Base-by-base conservation (phyloP, 2,113 vertebrate genomes). In the Erythrocebus patas region DNA sequence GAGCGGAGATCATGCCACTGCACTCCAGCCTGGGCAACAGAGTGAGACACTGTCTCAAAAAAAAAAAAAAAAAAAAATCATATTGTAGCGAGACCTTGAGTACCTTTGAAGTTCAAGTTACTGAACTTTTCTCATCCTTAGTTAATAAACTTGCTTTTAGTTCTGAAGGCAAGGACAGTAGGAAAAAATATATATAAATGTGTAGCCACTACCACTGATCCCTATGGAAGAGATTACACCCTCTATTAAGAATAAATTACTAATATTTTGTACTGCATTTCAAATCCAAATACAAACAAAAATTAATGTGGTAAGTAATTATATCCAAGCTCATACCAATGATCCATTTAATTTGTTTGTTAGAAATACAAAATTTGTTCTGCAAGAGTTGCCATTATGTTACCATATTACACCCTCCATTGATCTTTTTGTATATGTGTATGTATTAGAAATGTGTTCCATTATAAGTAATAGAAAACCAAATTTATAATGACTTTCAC, bases 211-310 rank as follows among this genome's bases (percentile, higher is more conserved):
- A 66, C 16, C 43, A 80, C 6, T 75, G 70, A 89, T 50, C 22
- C 73, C 32, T 78, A 43, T 7, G n/a, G 27, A 88, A 91, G 38
- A 94, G 23, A 89, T 81, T 72, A 66, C 3, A n/a, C 7, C 14
- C 0, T 50, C 5, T 70, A 72, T 79, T 70, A 72, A 85, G 12
- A 91, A 93, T 61, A 94, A 80, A 91, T 23, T 96, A 43, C 90
- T 91, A 16, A 59, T 55, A 91, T 85, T 96, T 91, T 94, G 6
- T 79, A 64, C 38, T 32, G 85, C 30, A 72, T 70, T 96, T 86
- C n/a, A 89, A 91, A 95, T 88, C 8, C 11, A 96, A n/a, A 89
- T 79, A 96, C 81, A 84, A 81, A 10, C 35, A 25, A 95, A 93
- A 92, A 27, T 48, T 84, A 79, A 79, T 40, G 45, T 30, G 40